Evolutionary conservation across 2,888 invertebrate species (phyloP), one percentile per base, ranked within the genome.

Genomic region (Drosophila robusta): DNA sequence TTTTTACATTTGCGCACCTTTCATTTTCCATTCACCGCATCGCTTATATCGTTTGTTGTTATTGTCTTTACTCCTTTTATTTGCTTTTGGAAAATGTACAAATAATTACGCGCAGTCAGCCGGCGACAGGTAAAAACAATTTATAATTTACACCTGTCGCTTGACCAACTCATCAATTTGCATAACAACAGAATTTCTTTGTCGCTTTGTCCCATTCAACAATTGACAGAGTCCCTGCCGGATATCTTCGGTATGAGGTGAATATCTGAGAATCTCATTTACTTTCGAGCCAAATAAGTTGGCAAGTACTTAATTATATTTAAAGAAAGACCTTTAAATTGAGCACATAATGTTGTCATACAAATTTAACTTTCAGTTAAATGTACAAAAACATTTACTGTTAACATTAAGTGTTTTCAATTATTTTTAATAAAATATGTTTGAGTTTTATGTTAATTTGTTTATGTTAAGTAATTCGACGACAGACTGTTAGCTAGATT

Each of bases 1-100:
- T 44, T 57, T 47, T 50, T 24, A 9, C 45, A 73, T 44, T 22
- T 57, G 49, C 45, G 18, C 55, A 63, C 77, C 77, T 75, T 76
- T 76, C 77, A 76, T 75, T 75, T 75, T 76, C 68, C 75, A 64
- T 75, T 72, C 77, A 76, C 77, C 56, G 51, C 55, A 55, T 41
- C 70, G 55, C 51, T 56, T 62, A 32, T 66, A 63, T 45, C 14
- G 24, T 34, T 58, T 56, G 46, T 36, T 32, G 49, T 49, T 61
- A 24, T 67, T 62, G 51, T 36, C 50, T 58, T 60, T 50, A 71
- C 52, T 60, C 56, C 56, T 61, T 71, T 75, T 75, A 50, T 63
- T 70, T 70, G 41, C 51, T 39, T 63, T 71, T 56, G 24, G 47
- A 44, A 56, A 67, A 71, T 60, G 42, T 63, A 54, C 72, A 63